phyloP scores from a whole-genome alignment of 2,113 vertebrate genomes.

The Ceyx melanurus region DNA sequence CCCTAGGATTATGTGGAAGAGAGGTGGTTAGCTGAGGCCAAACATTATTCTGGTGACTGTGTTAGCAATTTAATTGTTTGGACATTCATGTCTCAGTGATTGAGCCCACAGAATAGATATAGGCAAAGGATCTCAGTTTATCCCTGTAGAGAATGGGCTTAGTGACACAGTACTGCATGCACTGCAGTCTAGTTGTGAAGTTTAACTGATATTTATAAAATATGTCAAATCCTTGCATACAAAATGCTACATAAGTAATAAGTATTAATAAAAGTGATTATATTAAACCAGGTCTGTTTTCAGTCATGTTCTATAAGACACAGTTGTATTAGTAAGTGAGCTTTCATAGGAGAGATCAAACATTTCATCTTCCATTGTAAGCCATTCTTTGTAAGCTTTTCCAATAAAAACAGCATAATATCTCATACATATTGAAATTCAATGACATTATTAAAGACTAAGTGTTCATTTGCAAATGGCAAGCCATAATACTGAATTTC shows the following conservation, averaged over 20 bases:
- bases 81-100: constrained; percentile 4
- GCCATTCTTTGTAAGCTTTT: constrained; percentile 48
- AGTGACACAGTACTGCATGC: constrained; percentile 15
- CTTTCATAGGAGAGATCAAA: constrained; percentile 61
- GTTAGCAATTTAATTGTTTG: constrained; percentile 21
- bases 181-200: constrained; percentile 36
- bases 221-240: constrained; percentile 42
- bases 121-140: constrained; percentile 28
- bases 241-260: constrained; percentile 61
- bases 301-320: constrained; percentile 48
- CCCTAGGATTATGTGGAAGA: background rate
- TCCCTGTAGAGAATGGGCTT: constrained; percentile 62
- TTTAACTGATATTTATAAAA: constrained; percentile 56
- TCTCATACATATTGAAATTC: constrained; percentile 65
- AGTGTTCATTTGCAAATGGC: background rate
- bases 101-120: constrained; percentile 1
- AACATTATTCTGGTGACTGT: background rate
- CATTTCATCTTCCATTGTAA: constrained; percentile 50
- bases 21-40: background rate
- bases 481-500: constrained; percentile 16
- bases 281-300: constrained; percentile 57
- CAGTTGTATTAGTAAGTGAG: constrained; percentile 35
- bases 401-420: constrained; percentile 58
- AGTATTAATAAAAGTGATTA: constrained; percentile 60
- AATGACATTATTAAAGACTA: constrained; percentile 29